Percentiles rank a stretch among this genome's conserved stretches.
Conservation (phyloP, 2,888 invertebrate species). For the Acleris cristana region DNA sequence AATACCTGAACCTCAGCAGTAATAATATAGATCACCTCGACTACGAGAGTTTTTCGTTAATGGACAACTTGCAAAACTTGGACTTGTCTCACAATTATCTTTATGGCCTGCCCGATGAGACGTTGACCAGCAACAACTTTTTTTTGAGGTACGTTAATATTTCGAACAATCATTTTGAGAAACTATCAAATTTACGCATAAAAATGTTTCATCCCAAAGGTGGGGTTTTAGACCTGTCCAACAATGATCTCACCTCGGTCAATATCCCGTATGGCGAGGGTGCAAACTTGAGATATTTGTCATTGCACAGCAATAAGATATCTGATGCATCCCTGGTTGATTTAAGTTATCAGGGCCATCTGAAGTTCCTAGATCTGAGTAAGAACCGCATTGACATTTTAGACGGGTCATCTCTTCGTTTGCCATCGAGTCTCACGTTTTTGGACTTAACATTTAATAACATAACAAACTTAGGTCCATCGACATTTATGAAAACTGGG, state of each 20-base stretch:
- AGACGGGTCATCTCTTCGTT: conserved; percentile 54
- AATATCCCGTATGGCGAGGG: conserved; percentile 62
- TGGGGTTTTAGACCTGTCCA: conserved; percentile 69
- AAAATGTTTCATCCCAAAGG: conserved; percentile 64
- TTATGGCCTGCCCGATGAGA: conserved; percentile 59
- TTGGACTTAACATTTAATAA: conserved; percentile 64
- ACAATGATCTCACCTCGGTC: conserved; percentile 61
- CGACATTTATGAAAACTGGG: conserved; percentile 55
- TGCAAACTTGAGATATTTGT: conserved; percentile 53
- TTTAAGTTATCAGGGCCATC: conserved; percentile 56
- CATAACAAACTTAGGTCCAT: conserved; percentile 61
- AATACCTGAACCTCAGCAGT: conserved; percentile 65
- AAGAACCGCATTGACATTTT: conserved; percentile 59
- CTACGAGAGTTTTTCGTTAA: conserved; percentile 61
- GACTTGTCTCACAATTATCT: conserved; percentile 69
- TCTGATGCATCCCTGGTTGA: conserved; percentile 55
- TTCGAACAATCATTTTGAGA: conserved; percentile 60
- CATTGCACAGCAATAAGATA: conserved; percentile 66
- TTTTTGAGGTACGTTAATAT: conserved; percentile 66
- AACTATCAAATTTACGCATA: conserved; percentile 58
- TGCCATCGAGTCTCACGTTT: conserved; percentile 55
- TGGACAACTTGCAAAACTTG: conserved; percentile 68
- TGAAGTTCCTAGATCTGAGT: conserved; percentile 61
- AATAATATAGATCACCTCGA: conserved; percentile 60
- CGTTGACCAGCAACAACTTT: conserved; percentile 54